Percentiles rank a stretch among this genome's conserved stretches.
Conservation (phyloP, 2,888 invertebrate genomes). For the Cerceris rybyensis region DNA sequence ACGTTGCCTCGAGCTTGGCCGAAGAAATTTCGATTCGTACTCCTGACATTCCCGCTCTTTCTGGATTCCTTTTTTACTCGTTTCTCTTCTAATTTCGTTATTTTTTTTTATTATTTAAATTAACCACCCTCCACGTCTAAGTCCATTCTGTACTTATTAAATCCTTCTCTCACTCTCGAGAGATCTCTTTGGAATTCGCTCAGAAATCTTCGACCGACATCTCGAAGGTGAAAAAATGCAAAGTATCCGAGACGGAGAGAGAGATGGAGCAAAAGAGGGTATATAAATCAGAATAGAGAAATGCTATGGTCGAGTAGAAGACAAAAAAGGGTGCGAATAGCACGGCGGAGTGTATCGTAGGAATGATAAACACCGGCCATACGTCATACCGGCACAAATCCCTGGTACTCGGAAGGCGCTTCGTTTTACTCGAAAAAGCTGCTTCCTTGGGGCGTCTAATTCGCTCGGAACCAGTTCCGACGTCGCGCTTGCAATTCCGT, state of each 20-base stretch:
- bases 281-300: too few relatives aligned
- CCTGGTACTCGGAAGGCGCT: conserved; percentile 9
- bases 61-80: not conserved
- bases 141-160: too few relatives aligned
- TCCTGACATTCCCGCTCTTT: conserved; percentile 29
- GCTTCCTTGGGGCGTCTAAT: conserved; percentile 52
- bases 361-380: conserved; percentile 1
- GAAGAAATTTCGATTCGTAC: conserved; percentile 56
- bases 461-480: conserved; percentile 63
- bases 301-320: not conserved
- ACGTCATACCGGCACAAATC: conserved; percentile 1
- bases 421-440: conserved; percentile 15
- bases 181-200: too few relatives aligned
- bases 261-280: too few relatives aligned
- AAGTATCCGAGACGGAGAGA: too few relatives aligned
- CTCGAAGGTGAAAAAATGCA: too few relatives aligned
- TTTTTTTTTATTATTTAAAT: not conserved
- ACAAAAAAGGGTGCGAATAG: conserved; percentile 9
- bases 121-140: too few relatives aligned
- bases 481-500: conserved; percentile 52
- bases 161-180: too few relatives aligned
- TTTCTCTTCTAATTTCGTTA: not conserved
- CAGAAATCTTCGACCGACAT: too few relatives aligned
- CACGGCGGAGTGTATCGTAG: not conserved
- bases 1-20: conserved; percentile 14